These are phyloP conservation scores for Neomonachus schauinslandi DNA, from an alignment of 2,113 vertebrate genomes.

Conservation along the genomic window DNA sequence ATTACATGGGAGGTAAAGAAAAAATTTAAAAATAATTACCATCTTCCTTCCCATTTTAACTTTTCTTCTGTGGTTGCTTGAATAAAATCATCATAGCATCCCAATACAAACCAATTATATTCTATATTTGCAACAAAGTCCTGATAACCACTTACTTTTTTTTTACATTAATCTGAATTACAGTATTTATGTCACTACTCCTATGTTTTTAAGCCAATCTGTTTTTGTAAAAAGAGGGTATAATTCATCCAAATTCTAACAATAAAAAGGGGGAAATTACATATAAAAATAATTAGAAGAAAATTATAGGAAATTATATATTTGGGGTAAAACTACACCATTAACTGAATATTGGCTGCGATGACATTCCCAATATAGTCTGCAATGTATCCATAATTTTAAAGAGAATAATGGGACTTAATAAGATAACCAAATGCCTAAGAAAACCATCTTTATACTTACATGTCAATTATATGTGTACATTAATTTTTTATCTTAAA, in stretches of 20 bases:
- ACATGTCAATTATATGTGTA: background rate
- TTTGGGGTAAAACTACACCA: background rate
- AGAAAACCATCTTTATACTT: conserved; percentile 9
- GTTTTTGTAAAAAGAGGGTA: background rate
- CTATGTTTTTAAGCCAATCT: conserved; percentile 33
- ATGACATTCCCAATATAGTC: background rate
- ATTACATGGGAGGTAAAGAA: background rate
- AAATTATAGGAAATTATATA: background rate
- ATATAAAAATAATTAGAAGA: background rate
- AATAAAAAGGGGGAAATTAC: background rate
- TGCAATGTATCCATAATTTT: background rate
- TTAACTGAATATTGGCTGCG: background rate
- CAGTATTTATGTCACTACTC: background rate
- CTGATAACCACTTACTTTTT: background rate
- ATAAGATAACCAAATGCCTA: background rate
- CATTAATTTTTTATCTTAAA: background rate
- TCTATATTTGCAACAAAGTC: background rate
- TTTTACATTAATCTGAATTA: background rate
- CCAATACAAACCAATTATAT: background rate
- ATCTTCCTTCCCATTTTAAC: conserved; percentile 23
- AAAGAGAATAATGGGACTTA: background rate
- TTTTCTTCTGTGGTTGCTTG: background rate
- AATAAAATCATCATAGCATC: background rate
- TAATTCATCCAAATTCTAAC: conserved; percentile 21
- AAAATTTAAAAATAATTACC: conserved; percentile 1